Conservation (phyloP, 2,797 vertebrate species). For the Champsocephalus gunnari region DNA sequence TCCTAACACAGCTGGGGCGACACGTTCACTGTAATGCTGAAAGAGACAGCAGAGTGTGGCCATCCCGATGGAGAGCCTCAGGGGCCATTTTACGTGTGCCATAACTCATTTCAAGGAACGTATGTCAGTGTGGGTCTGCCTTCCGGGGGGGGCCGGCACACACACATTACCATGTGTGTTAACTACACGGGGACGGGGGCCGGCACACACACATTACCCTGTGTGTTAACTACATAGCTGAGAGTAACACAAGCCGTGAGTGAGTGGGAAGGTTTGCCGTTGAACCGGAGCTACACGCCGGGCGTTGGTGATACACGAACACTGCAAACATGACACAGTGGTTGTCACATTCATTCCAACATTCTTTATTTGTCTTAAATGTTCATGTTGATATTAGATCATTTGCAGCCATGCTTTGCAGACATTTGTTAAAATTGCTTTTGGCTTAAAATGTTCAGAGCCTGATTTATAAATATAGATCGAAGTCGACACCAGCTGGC, state of each 20-base stretch:
- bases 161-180: conserved; percentile 78
- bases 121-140: conserved; percentile 52
- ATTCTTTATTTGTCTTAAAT: not conserved
- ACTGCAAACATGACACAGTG: not conserved
- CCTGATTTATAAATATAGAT: too few species aligned
- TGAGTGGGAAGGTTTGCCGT: conserved; percentile 15
- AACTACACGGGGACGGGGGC: conserved; percentile 35
- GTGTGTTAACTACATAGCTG: conserved; percentile 68
- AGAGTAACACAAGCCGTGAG: conserved; percentile 54
- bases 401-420: not conserved
- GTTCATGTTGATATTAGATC: not conserved
- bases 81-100: conserved; percentile 74
- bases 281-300: conserved; percentile 7
- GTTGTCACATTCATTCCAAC: not conserved
- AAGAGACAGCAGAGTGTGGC: conserved; percentile 51
- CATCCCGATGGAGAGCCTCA: conserved; percentile 57
- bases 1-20: conserved; percentile 54
- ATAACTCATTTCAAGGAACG: conserved; percentile 73
- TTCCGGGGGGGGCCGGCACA: conserved; percentile 52
- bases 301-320: not conserved
- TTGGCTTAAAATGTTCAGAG: too few species aligned
- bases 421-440: not conserved
- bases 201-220: conserved; percentile 72
- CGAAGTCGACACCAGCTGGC: too few species aligned
- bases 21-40: conserved; percentile 50